These are phyloP conservation scores for Stictonetta naevosa DNA, from an alignment of 2,113 vertebrate species.

Conservation along the genomic window DNA sequence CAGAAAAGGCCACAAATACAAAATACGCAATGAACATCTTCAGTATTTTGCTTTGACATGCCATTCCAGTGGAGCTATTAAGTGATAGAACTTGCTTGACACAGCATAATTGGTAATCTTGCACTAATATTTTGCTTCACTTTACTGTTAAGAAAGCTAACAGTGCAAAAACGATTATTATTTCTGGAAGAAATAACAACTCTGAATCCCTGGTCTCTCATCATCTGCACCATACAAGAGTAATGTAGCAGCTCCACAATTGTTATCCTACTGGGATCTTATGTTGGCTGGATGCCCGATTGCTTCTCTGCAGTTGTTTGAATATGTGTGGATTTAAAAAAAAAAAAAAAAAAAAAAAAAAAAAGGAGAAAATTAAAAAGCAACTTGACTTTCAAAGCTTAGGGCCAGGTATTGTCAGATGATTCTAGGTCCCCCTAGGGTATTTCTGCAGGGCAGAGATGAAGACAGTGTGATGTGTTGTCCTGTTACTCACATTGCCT, in stretches of 20 bases:
- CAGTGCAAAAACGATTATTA: not conserved
- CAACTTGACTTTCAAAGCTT: not conserved
- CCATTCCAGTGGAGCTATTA: not conserved
- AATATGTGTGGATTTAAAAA: not conserved
- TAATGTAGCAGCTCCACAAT: not conserved
- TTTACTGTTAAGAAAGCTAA: not conserved
- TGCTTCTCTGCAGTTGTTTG: not conserved
- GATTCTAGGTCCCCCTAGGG: not conserved
- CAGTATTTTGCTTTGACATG: not conserved
- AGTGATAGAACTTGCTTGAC: not conserved
- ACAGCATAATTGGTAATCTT: not conserved
- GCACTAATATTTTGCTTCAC: not conserved
- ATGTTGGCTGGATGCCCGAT: not conserved
- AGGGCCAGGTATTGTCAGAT: not conserved
- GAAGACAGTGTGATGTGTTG: not conserved
- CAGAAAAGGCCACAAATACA: not conserved
- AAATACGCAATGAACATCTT: not conserved
- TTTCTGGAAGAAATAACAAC: not conserved
- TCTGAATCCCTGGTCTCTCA: not conserved
- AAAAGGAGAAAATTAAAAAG: not conserved
- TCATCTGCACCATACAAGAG: not conserved
- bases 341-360: not conserved
- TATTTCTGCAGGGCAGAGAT: not conserved
- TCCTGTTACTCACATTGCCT: not conserved
- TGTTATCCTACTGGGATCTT: not conserved